A percentile compares a stretch with the other conserved stretches of the same genome.
Conservation (phyloP, 2,888 invertebrate genomes). For the Dryococelus australis region DNA sequence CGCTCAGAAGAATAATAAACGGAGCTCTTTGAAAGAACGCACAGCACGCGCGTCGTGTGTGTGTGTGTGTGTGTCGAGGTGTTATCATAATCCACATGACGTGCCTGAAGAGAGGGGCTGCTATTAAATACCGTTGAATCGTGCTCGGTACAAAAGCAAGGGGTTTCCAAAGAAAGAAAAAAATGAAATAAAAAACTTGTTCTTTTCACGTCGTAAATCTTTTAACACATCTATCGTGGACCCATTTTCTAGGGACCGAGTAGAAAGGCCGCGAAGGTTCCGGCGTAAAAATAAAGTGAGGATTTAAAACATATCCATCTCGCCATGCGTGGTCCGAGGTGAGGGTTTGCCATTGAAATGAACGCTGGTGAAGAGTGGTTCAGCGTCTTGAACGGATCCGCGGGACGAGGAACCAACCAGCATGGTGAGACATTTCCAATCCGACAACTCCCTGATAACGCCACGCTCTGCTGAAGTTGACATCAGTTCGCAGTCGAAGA, state of each 20-base stretch:
- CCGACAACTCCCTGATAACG: too few species aligned
- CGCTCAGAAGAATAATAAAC: background rate
- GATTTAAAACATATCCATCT: background rate
- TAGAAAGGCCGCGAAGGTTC: background rate
- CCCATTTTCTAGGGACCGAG: background rate
- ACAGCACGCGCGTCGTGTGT: background rate
- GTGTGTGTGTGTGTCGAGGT: background rate
- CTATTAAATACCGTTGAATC: background rate
- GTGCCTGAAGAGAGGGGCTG: background rate
- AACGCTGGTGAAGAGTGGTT: background rate
- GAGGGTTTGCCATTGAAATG: background rate
- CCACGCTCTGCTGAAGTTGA: too few species aligned
- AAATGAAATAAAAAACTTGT: too few species aligned
- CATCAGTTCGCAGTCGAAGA: too few species aligned
- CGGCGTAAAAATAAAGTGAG: background rate
- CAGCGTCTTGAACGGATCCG: background rate
- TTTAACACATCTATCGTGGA: background rate
- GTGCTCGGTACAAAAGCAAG: background rate
- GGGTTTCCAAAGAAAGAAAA: background rate
- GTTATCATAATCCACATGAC: conserved; percentile 7
- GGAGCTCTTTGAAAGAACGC: background rate
- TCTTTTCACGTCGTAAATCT: conserved; percentile 16
- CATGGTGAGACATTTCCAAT: too few species aligned
- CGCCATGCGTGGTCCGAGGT: background rate
- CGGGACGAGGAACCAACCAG: background rate